Evolutionary conservation across 2,888 invertebrate species (phyloP).

Genomic region (Lasioglossum calceatum): DNA sequence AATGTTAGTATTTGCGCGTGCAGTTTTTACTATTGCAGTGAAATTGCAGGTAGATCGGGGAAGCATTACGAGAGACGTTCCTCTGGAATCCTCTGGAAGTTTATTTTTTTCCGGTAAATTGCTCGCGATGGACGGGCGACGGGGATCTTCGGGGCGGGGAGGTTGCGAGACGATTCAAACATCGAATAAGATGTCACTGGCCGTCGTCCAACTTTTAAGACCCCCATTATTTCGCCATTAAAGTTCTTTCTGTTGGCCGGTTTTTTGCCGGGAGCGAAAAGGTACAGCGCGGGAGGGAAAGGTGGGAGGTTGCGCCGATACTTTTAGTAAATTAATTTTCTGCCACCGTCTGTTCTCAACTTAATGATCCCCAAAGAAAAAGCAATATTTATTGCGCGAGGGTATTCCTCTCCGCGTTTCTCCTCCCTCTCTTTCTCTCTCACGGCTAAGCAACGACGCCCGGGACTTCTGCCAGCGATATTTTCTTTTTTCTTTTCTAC

Average conservation of each 20-base stretch:
- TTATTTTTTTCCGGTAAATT: slow-evolving; percentile 26
- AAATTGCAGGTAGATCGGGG: not conserved
- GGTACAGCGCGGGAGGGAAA: not conserved
- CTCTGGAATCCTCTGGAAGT: not conserved
- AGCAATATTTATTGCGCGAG: slow-evolving; percentile 72
- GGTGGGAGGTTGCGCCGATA: slow-evolving; percentile 62
- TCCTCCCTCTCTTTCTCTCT: not conserved
- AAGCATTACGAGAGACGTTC: not conserved
- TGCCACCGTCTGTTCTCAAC: slow-evolving; percentile 73
- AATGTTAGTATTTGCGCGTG: not conserved
- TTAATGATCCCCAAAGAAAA: slow-evolving; percentile 75
- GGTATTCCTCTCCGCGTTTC: slow-evolving; percentile 38
- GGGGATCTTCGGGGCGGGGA: not conserved
- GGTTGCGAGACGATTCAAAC: slow-evolving; percentile 37
- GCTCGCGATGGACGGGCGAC: not conserved
- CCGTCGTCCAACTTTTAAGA: slow-evolving; percentile 73
- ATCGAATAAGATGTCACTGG: slow-evolving; percentile 70
- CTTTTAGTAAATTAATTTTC: slow-evolving; percentile 78
- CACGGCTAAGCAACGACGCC: slow-evolving; percentile 44
- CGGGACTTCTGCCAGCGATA: slow-evolving; percentile 69
- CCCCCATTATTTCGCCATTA: slow-evolving; percentile 77
- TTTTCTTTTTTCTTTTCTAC: slow-evolving; percentile 51
- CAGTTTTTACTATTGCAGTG: not conserved
- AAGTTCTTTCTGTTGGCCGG: slow-evolving; percentile 68
- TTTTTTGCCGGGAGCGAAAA: slow-evolving; percentile 28